These are phyloP conservation scores for Boloria euphrosyne DNA, from an alignment of 2,888 invertebrate genomes.

Conservation along the genomic window DNA sequence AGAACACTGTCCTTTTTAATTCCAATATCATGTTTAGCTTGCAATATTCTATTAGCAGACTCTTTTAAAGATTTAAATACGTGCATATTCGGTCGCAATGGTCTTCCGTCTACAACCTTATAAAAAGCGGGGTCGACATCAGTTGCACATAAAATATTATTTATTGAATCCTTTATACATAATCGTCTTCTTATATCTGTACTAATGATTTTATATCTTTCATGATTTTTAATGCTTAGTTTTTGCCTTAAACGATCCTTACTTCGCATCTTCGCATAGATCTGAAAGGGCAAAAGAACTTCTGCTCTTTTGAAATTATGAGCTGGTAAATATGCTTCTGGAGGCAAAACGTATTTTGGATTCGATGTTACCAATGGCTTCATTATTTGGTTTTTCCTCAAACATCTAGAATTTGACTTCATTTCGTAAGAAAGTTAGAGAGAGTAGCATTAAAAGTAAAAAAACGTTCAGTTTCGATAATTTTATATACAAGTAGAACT, in stretches of 20 bases:
- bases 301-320: conserved; percentile 51
- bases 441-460: too few species aligned
- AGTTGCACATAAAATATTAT: conserved; percentile 54
- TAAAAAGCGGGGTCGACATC: conserved; percentile 60
- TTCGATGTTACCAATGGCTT: conserved; percentile 7
- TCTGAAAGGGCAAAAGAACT: conserved; percentile 55
- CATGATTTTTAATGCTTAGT: conserved; percentile 48
- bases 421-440: background rate
- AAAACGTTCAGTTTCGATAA: too few species aligned
- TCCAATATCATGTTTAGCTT: conserved; percentile 61
- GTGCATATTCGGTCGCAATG: conserved; percentile 46
- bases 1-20: conserved; percentile 72
- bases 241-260: conserved; percentile 48
- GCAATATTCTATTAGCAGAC: conserved; percentile 50
- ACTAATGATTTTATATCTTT: conserved; percentile 59
- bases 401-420: background rate
- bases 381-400: background rate
- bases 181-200: conserved; percentile 54
- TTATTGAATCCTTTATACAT: conserved; percentile 45
- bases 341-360: conserved; percentile 46
- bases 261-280: conserved; percentile 55
- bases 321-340: conserved; percentile 47
- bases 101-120: conserved; percentile 51
- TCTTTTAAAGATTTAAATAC: conserved; percentile 57
- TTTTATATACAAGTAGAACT: too few species aligned